These are phyloP conservation scores for Plectrocnemia conspersa DNA, from an alignment of 1,140 invertebrate species.

Conservation along the genomic window DNA sequence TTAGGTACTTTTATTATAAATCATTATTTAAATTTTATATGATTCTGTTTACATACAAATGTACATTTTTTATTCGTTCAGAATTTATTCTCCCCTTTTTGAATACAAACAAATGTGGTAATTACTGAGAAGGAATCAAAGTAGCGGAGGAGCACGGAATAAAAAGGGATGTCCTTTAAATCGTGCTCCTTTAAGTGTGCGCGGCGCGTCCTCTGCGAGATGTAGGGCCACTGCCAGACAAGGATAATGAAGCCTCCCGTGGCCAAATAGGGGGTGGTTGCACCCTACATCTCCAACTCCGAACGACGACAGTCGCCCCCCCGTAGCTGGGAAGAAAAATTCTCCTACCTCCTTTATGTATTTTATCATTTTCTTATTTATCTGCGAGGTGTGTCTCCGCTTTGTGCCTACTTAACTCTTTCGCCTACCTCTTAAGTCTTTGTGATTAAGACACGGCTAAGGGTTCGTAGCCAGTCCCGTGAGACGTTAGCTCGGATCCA, in stretches of 20 bases:
- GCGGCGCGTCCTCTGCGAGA: constrained; percentile 4
- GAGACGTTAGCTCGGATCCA: too few relatives aligned
- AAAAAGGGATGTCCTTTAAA: constrained; percentile 13
- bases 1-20: too few relatives aligned
- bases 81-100: too few relatives aligned
- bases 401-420: too few relatives aligned
- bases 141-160: not conserved
- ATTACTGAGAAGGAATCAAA: constrained; percentile 10
- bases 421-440: too few relatives aligned
- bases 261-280: constrained; percentile 7
- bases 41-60: too few relatives aligned
- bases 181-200: constrained; percentile 21
- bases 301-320: not conserved
- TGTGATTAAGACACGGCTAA: too few relatives aligned
- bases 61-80: too few relatives aligned
- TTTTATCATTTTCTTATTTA: constrained; percentile 6
- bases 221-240: constrained; percentile 18
- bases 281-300: not conserved
- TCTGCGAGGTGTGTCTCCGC: not conserved
- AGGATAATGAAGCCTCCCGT: constrained; percentile 25
- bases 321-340: not conserved
- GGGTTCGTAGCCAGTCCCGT: too few relatives aligned
- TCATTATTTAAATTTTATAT: too few relatives aligned
- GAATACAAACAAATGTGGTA: constrained; percentile 15
- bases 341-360: not conserved